Percentiles rank a stretch among this genome's conserved stretches.
Conservation (phyloP, 2,113 vertebrate genomes). For the Oreocharis arfaki region DNA sequence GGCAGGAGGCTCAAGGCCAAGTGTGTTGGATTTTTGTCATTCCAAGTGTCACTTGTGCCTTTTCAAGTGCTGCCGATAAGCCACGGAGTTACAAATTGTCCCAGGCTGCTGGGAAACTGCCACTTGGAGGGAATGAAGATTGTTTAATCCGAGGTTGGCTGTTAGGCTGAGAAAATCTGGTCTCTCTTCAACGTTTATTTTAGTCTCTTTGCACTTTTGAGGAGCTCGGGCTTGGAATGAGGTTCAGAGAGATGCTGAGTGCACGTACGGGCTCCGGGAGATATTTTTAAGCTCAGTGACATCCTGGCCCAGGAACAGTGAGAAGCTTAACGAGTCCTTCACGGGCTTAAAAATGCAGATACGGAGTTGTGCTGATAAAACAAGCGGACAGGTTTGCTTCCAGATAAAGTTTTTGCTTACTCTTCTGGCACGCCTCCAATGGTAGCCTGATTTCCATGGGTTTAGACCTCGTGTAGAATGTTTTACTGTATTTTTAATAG, state of each 20-base stretch:
- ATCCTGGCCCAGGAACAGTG: neutral
- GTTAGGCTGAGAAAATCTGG: neutral
- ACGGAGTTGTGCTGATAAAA: neutral
- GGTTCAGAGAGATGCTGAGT: neutral
- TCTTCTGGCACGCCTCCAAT: neutral
- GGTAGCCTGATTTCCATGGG: neutral
- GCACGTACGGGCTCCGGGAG: neutral
- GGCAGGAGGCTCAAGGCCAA: neutral
- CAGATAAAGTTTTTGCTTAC: neutral
- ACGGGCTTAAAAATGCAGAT: neutral
- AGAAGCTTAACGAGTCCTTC: conserved; percentile 3
- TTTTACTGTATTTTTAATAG: neutral
- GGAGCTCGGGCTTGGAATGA: neutral
- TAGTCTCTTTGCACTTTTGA: neutral
- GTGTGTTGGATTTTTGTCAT: conserved; percentile 38
- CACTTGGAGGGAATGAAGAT: neutral
- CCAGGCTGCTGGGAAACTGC: neutral
- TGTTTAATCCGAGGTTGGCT: neutral
- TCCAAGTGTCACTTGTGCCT: conserved; percentile 32
- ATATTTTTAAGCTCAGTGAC: neutral
- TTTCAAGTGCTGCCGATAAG: conserved; percentile 26
- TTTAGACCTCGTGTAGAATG: neutral
- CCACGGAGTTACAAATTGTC: neutral
- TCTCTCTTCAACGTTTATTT: neutral
- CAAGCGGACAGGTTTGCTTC: neutral